Conservation (phyloP, 2,888 invertebrate species). For the Melinaea marsaeus region DNA sequence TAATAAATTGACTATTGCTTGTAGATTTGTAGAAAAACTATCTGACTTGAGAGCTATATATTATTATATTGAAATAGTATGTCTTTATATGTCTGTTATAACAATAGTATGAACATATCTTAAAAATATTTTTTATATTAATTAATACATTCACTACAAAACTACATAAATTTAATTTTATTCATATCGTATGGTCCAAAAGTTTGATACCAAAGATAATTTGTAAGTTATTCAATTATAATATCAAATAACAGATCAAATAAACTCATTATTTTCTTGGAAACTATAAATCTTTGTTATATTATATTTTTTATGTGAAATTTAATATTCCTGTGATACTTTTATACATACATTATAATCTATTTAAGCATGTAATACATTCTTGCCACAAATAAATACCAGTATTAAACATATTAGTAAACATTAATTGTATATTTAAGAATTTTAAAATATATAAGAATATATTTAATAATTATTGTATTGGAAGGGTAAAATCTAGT, state of each 20-base stretch:
- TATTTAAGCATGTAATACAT: too few species aligned
- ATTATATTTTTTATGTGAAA: conserved; percentile 14
- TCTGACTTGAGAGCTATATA: background rate
- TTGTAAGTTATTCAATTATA: conserved; percentile 1
- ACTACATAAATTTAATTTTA: background rate
- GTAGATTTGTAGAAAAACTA: conserved; percentile 7
- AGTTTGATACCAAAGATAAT: conserved; percentile 2
- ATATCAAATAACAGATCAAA: background rate
- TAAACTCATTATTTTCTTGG: background rate
- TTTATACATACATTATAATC: conserved; percentile 27
- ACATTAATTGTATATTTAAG: too few species aligned
- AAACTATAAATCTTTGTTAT: background rate
- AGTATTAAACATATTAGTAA: too few species aligned
- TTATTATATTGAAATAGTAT: conserved; percentile 2
- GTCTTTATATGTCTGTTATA: conserved; percentile 1
- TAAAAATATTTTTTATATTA: conserved; percentile 3
- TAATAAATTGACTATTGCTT: conserved; percentile 3
- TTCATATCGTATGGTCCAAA: background rate
- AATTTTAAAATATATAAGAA: too few species aligned
- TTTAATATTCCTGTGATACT: conserved; percentile 66
- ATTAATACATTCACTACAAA: background rate
- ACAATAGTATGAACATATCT: background rate
- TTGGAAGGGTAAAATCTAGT: too few species aligned
- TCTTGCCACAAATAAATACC: too few species aligned
- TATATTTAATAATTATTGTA: too few species aligned